phyloP scores from a whole-genome alignment of 2,888 invertebrate genomes.

The Cylindroiulus punctatus region DNA sequence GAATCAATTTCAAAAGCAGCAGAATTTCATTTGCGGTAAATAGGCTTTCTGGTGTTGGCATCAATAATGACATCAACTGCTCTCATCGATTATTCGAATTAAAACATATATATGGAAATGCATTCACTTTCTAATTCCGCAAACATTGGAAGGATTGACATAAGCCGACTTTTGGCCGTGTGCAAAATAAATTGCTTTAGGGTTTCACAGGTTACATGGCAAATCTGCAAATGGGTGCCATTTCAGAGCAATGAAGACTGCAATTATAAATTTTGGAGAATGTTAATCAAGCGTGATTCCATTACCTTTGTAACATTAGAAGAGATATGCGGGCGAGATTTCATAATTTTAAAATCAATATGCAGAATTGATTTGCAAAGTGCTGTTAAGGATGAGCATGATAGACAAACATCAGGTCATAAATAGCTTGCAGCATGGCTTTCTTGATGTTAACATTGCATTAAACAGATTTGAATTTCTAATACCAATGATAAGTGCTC shows the following conservation, averaged over 20 bases:
- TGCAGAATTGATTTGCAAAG: not conserved
- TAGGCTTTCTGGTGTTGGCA: not conserved
- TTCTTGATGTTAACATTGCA: too few relatives aligned
- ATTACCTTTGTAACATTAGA: not conserved
- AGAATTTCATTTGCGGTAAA: not conserved
- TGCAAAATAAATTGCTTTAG: not conserved
- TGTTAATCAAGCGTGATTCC: not conserved
- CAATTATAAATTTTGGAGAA: not conserved
- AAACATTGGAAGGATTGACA: not conserved
- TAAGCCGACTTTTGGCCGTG: not conserved
- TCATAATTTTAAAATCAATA: slow-evolving; percentile 7
- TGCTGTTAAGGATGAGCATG: too few relatives aligned
- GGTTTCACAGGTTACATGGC: not conserved
- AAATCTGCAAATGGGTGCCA: not conserved
- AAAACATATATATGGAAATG: slow-evolving; percentile 3
- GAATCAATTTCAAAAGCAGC: not conserved
- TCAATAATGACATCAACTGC: not conserved
- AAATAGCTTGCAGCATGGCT: too few relatives aligned
- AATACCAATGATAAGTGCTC: too few relatives aligned
- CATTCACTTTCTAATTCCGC: not conserved
- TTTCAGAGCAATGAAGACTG: not conserved
- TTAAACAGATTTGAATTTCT: too few relatives aligned
- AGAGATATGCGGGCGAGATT: not conserved
- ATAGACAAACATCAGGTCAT: too few relatives aligned
- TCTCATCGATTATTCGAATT: slow-evolving; percentile 4